Percentiles rank a stretch among this genome's conserved stretches.
Conservation (phyloP, 2,113 vertebrate genomes). For the Psittacus erithacus region DNA sequence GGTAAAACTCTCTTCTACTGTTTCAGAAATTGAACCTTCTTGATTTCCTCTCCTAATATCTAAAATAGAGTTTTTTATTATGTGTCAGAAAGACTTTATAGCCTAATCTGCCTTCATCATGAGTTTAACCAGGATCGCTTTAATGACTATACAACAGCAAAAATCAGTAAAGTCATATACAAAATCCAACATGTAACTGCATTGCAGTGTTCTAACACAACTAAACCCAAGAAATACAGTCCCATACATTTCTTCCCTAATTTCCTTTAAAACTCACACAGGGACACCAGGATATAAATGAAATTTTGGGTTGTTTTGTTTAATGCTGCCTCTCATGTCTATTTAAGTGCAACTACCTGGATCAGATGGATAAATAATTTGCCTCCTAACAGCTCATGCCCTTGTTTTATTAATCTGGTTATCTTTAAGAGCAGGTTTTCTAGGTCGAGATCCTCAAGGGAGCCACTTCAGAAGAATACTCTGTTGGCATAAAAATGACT, state of each 20-base stretch:
- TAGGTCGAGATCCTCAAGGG: neutral
- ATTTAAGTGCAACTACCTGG: slow-evolving; percentile 10
- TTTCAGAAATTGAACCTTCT: neutral
- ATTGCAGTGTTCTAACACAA: neutral
- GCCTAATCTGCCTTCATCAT: neutral
- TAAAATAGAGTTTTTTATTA: neutral
- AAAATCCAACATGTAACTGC: neutral
- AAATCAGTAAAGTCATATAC: neutral
- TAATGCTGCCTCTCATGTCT: neutral
- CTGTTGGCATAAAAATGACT: neutral
- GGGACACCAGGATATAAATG: neutral
- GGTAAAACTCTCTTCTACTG: neutral
- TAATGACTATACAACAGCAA: neutral
- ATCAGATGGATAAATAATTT: slow-evolving; percentile 17
- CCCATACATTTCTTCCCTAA: neutral
- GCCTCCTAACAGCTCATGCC: neutral
- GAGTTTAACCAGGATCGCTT: neutral
- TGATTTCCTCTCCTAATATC: neutral
- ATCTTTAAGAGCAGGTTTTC: slow-evolving; percentile 21
- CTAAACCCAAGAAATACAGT: neutral
- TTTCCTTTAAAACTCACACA: neutral
- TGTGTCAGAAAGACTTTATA: neutral
- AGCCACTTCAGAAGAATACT: neutral
- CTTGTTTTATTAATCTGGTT: slow-evolving; percentile 25
- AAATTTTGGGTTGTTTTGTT: slow-evolving; percentile 2